Conservation (phyloP, 2,113 vertebrate genomes). For the Hemicordylus capensis region DNA sequence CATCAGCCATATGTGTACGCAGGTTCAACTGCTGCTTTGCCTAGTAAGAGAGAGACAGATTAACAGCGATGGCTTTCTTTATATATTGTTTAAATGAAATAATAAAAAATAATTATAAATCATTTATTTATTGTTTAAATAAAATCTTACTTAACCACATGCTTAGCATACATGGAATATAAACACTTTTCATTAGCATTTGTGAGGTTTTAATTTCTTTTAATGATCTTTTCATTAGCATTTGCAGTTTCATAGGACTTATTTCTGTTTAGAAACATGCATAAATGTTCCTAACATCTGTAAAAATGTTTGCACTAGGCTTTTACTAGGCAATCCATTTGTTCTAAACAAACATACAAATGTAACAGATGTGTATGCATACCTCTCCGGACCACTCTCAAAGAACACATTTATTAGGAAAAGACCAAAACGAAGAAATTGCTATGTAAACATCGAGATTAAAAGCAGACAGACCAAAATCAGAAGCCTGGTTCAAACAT, state of each 20-base stretch:
- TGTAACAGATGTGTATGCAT: not conserved
- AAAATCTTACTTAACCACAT: not conserved
- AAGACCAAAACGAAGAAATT: not conserved
- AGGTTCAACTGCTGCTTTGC: slow-evolving; percentile 94
- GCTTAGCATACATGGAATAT: not conserved
- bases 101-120: too few relatives aligned
- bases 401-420: not conserved
- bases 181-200: not conserved
- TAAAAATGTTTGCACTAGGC: not conserved
- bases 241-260: not conserved
- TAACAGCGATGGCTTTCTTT: slow-evolving; percentile 1
- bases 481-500: not conserved
- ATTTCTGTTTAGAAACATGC: not conserved
- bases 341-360: slow-evolving; percentile 34
- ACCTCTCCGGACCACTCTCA: not conserved
- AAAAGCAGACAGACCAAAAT: not conserved
- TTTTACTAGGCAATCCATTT: not conserved
- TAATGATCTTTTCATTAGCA: not conserved
- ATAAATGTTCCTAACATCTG: not conserved
- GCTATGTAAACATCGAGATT: not conserved
- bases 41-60: slow-evolving; percentile 64
- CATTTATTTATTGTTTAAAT: not conserved
- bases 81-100: not conserved
- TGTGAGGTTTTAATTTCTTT: not conserved
- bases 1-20: slow-evolving; percentile 93